Evolutionary conservation across 2,113 vertebrate species (phyloP).

Genomic region (Apus apus): DNA sequence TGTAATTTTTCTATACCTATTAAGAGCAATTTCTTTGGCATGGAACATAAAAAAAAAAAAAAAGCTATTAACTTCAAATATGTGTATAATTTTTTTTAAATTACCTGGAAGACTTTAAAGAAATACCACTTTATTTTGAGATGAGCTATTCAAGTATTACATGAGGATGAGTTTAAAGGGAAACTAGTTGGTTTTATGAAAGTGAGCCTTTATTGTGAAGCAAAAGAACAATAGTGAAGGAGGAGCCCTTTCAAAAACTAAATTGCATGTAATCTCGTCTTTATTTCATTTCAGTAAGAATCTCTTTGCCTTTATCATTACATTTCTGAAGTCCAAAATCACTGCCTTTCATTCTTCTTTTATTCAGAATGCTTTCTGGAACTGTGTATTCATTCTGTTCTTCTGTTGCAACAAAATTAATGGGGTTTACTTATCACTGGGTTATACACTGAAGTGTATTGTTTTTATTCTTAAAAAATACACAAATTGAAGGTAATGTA

Average conservation of each 20-base stretch:
- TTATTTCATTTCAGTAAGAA: conserved; percentile 17
- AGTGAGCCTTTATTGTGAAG: not conserved
- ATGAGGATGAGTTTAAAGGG: not conserved
- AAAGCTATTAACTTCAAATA: conserved; percentile 7
- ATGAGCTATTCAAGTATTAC: not conserved
- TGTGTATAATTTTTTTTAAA: not conserved
- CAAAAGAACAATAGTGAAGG: conserved; percentile 36
- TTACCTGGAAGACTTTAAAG: not conserved
- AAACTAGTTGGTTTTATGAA: not conserved
- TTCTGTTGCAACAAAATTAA: not conserved
- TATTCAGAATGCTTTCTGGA: conserved; percentile 20
- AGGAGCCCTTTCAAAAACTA: conserved; percentile 28
- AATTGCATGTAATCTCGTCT: conserved; percentile 29
- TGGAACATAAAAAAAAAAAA: not conserved
- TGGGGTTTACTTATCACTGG: conserved; percentile 17
- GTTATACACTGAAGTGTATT: conserved; percentile 33
- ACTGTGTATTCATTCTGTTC: not conserved
- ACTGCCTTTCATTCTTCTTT: conserved; percentile 27
- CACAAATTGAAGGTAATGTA: conserved; percentile 55
- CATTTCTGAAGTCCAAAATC: conserved; percentile 34
- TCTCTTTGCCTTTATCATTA: conserved; percentile 26
- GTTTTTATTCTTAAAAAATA: conserved; percentile 36
- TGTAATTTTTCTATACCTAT: not conserved
- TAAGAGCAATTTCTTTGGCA: not conserved
- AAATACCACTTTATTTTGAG: conserved; percentile 5